Evolutionary conservation across 2,888 invertebrate genomes (phyloP), one percentile per base, ranked within the genome.

Genomic region (Drosophila setosimentum): DNA sequence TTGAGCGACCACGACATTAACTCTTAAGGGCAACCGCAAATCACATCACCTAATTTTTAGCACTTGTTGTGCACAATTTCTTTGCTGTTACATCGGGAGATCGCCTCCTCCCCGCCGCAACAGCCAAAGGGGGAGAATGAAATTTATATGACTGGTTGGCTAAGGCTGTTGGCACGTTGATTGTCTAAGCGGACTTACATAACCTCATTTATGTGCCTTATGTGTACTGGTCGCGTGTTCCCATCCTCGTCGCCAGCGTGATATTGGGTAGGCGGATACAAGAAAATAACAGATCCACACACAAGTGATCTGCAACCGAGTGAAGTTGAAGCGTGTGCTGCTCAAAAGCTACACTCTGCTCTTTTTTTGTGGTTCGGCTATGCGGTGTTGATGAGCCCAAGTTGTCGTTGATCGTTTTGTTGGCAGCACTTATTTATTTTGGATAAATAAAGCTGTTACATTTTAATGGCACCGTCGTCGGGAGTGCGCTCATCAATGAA

Each of bases 211-310:
- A 61, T 16, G 61, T 18, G 76, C 68, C 73, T 68, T 79, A 73
- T 77, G 67, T 76, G 64, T 51, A 58, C n/a, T 57, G 61, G 64
- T 84, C 85, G 89, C 84, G 84, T 86, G 82, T 80, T 86, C 74
- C 80, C 83, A 67, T 65, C 68, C 70, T 63, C 66, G 24, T 49
- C 35, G 49, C 35, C 76, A 62, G 71, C 82, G 68, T 88, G 89
- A 84, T 81, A 78, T 83, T 77, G 85, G 87, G 87, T 76, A 82
- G 77, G 73, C 70, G 82, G 84, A 81, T 83, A 81, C 11, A 66
- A 57, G 16, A 32, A 35, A 21, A 68, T 16, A 70, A 49, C 37
- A 67, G 67, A 79, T 78, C 75, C 58, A 53, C 55, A 67, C 57
- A 72, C 89, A 83, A 76, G 89, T 87, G 84, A 69, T 68, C 59